Evolutionary conservation across 1,140 invertebrate genomes (phyloP).

Genomic region (Saccostrea glomerata): DNA sequence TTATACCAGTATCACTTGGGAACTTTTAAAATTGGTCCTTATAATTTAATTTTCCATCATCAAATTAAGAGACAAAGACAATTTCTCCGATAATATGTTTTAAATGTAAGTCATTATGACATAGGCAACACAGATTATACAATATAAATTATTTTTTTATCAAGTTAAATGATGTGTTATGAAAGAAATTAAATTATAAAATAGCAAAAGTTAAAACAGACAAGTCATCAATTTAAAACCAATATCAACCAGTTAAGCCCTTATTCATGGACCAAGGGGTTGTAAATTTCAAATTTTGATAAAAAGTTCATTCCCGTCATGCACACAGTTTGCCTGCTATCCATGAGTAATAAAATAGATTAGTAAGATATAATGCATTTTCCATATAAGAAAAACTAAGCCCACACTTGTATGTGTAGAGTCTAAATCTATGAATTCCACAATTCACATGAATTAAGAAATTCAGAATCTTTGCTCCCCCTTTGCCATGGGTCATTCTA

Average conservation of each 20-base stretch:
- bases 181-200: too few species aligned
- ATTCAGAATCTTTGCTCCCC: background rate
- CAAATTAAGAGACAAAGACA: too few species aligned
- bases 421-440: conserved; percentile 3
- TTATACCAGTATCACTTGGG: too few species aligned
- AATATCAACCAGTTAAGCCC: background rate
- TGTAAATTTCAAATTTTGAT: background rate
- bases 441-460: background rate
- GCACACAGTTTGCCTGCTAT: background rate
- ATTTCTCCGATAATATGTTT: too few species aligned
- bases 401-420: background rate
- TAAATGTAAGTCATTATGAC: too few species aligned
- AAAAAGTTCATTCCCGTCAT: background rate
- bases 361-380: background rate
- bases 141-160: too few species aligned
- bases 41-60: too few species aligned
- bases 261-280: background rate
- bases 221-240: background rate
- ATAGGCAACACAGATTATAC: too few species aligned
- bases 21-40: too few species aligned
- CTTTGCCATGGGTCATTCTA: background rate
- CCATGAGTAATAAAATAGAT: background rate
- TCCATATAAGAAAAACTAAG: background rate
- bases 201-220: too few species aligned
- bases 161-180: too few species aligned